These are phyloP conservation scores for Chrysochloris asiatica DNA, from an alignment of 2,113 vertebrate genomes.

Conservation along the genomic window DNA sequence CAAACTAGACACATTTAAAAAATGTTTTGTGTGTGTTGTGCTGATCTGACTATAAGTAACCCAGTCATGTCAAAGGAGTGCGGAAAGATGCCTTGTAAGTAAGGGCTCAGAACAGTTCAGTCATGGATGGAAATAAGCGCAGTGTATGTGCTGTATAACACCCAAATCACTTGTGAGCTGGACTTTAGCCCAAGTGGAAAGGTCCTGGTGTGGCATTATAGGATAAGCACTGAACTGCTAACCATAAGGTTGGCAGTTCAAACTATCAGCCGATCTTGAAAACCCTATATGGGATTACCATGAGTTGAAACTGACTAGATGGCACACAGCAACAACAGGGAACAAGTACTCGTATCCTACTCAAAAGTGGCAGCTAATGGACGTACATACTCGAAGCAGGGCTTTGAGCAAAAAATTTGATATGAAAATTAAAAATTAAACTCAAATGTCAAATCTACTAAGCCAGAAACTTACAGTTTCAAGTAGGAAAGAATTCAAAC, in stretches of 20 bases:
- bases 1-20: neutral
- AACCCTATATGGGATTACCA: no score
- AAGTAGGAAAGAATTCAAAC: neutral
- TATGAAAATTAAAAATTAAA: neutral
- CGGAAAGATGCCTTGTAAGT: fast-evolving
- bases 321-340: no score
- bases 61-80: neutral
- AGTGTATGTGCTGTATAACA: neutral
- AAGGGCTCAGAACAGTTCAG: neutral
- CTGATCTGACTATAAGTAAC: neutral
- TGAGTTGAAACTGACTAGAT: no score
- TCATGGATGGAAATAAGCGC: neutral
- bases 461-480: neutral
- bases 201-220: no score
- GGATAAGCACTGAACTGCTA: no score
- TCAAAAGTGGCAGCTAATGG: neutral
- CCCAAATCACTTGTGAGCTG: neutral
- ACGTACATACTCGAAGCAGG: neutral
- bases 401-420: neutral
- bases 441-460: neutral
- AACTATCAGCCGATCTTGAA: no score
- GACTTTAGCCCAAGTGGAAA: no score
- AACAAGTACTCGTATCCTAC: no score
- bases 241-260: no score
- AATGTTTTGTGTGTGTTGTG: neutral